Evolutionary conservation across 2,888 invertebrate genomes (phyloP), one percentile per base, ranked within the genome.

Genomic region (Dastarcus helophoroides): DNA sequence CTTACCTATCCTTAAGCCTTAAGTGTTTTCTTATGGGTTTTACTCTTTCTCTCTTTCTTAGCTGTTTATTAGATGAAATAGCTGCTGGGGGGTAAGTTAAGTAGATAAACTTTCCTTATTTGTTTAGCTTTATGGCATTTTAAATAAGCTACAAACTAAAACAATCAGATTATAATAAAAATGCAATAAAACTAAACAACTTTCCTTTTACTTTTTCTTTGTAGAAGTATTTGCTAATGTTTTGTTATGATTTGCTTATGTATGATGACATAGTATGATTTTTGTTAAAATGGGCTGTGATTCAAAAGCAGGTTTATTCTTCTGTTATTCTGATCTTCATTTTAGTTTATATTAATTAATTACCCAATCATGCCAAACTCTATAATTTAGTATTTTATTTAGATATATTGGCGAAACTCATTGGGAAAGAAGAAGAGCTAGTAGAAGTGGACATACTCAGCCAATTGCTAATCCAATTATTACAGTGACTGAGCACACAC

Each of bases 401-500:
- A 83, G 82, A 59, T 81, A 79, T 48, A 71, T 79, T 43, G 81
- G 80, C 3, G 80, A 82, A 47, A 63, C 71, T 16, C 69, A 73
- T 42, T 71, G 75, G 35, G 81, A 80, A 46, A 65, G 69, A 31
- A 58, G 71, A 40, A 71, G 73, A 27, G 64, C 67, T 2, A 62
- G 66, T 16, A 66, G 62, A 37, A 64, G 67, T 43, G 68, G 68
- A 2, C 52, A 60, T 4, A 42, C 62, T 26, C 73, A 73, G 47
- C 78, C 79, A 41, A 79, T 82, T 37, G 77, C 84, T 31, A 90
- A 90, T 62, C 95, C 95, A 1, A 94, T 94, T 31, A 95, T 95
- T 35, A 94, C 93, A 1, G 91, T 95, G 5, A 95, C 95, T 1
- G 91, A 94, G 54, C 93, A 94, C 53, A 91, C 91, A 1, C 93